phyloP scores from a whole-genome alignment of 2,113 vertebrate genomes.

The Bubalus kerabau region DNA sequence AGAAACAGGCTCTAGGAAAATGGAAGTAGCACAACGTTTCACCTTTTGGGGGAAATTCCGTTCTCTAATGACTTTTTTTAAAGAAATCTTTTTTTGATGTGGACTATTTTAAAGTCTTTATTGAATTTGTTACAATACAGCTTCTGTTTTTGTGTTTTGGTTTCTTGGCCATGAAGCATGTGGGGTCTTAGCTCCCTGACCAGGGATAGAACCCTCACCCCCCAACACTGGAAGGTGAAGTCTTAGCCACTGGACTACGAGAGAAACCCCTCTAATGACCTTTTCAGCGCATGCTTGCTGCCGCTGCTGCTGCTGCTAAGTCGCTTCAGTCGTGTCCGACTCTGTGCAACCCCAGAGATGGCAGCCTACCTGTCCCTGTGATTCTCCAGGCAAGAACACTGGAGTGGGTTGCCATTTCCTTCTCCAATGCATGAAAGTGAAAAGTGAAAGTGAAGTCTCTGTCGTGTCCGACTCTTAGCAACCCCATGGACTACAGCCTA shows the following conservation, averaged over 20 bases:
- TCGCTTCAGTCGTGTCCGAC: too few relatives aligned
- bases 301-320: too few relatives aligned
- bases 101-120: not conserved
- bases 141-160: not conserved
- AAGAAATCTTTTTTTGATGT: not conserved
- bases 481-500: too few relatives aligned
- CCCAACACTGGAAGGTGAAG: not conserved
- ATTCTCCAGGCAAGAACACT: too few relatives aligned
- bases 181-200: not conserved
- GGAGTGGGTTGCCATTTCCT: too few relatives aligned
- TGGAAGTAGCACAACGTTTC: not conserved
- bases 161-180: not conserved
- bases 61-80: not conserved
- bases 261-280: not conserved
- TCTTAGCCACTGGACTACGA: not conserved
- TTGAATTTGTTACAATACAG: not conserved
- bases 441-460: too few relatives aligned
- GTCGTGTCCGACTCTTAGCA: too few relatives aligned
- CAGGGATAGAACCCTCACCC: not conserved
- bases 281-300: rapidly evolving
- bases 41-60: not conserved
- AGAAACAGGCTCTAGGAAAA: not conserved
- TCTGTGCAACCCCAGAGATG: too few relatives aligned
- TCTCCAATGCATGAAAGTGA: too few relatives aligned
- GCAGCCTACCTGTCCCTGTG: too few relatives aligned